Evolutionary conservation across 2,888 invertebrate species (phyloP).

Genomic region (Lissocephala sabroskyi): DNA sequence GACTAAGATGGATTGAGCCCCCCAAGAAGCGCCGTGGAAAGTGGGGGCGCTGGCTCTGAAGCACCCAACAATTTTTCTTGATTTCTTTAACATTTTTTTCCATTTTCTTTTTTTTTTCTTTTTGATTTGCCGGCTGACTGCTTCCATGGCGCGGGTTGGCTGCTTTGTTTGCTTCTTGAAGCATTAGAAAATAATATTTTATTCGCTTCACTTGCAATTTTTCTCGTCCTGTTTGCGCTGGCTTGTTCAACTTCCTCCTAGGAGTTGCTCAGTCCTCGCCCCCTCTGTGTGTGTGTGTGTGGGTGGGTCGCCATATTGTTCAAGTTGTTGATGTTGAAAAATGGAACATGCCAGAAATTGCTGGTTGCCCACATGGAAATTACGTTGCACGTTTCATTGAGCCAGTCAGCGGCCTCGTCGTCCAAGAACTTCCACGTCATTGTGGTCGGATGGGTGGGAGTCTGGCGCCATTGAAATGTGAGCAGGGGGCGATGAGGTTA

Average conservation of each 20-base stretch:
- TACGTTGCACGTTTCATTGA: conserved; percentile 60
- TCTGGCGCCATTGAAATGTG: conserved; percentile 3
- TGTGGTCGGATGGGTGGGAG: too few relatives aligned
- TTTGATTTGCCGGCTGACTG: too few relatives aligned
- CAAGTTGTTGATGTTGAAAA: conserved; percentile 65
- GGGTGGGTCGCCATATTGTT: conserved; percentile 52
- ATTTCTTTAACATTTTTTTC: conserved; percentile 42
- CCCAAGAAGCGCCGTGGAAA: conserved; percentile 41
- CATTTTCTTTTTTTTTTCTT: conserved; percentile 6
- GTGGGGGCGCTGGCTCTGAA: not conserved
- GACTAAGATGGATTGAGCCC: conserved; percentile 67
- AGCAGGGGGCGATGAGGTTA: not conserved
- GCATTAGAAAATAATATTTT: conserved; percentile 67
- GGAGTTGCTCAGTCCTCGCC: not conserved
- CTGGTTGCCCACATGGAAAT: conserved; percentile 67
- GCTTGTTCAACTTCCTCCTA: conserved; percentile 13
- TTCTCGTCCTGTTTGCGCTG: conserved; percentile 59
- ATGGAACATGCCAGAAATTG: conserved; percentile 66
- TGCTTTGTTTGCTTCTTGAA: conserved; percentile 26
- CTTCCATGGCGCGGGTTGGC: not conserved
- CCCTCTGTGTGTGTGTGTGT: conserved; percentile 8
- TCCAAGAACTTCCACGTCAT: conserved; percentile 3
- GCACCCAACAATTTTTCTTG: conserved; percentile 57
- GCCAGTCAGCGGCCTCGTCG: conserved; percentile 8
- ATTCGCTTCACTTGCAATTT: conserved; percentile 65